phyloP scores from a whole-genome alignment of 2,113 vertebrate species.

The Microtus pennsylvanicus region DNA sequence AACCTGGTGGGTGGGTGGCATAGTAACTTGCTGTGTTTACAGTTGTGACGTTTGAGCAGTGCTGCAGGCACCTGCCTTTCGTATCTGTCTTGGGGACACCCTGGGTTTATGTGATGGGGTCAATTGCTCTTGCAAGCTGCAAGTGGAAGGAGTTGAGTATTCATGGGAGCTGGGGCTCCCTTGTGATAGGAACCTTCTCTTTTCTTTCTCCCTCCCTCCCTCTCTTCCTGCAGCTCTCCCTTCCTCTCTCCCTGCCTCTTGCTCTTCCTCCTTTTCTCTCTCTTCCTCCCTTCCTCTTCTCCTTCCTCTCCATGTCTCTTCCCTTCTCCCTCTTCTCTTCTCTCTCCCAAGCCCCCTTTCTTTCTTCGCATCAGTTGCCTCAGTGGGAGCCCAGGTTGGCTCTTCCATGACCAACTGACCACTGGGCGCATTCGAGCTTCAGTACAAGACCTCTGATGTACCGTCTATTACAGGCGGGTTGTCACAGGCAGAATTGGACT shows the following conservation, averaged over 20 bases:
- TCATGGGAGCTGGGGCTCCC: background rate
- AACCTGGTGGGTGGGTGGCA: constrained; percentile 31
- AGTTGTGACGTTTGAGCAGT: constrained; percentile 57
- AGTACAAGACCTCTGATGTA: background rate
- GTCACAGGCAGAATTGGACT: background rate
- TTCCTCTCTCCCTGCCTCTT: background rate
- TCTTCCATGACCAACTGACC: background rate
- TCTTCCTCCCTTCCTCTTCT: background rate
- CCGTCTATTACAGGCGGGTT: background rate
- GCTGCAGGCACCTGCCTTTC: constrained; percentile 44
- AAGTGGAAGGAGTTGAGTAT: background rate
- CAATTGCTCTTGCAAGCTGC: background rate
- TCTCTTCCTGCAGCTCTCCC: background rate
- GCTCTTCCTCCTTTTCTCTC: background rate
- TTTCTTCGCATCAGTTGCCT: background rate
- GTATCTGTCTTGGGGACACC: background rate
- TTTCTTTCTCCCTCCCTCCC: background rate
- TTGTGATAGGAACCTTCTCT: background rate
- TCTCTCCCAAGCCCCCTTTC: background rate
- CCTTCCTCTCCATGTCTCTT: background rate
- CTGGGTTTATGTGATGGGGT: constrained; percentile 6
- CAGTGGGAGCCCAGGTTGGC: background rate
- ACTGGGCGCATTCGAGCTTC: background rate
- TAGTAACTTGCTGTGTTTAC: background rate
- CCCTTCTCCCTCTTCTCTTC: background rate